Evolutionary conservation across 2,113 vertebrate species (phyloP).

Genomic region (Chloroceryle aenea): DNA sequence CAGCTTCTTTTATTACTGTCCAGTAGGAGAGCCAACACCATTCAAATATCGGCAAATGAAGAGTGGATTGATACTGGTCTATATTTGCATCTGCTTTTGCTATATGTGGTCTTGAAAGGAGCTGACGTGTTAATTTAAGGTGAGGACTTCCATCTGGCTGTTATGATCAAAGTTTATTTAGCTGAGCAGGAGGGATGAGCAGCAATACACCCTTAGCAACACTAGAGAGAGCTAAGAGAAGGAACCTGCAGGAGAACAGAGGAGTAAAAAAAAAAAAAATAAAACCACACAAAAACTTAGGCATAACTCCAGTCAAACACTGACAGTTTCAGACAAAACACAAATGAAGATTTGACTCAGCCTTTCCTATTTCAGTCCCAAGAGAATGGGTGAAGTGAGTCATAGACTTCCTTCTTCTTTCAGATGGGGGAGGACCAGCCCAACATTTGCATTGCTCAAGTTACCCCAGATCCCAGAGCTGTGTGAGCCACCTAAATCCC

Average conservation of each 20-base stretch:
- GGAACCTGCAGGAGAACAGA: background rate
- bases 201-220: background rate
- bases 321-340: background rate
- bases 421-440: background rate
- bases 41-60: background rate
- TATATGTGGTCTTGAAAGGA: background rate
- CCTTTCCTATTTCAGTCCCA: background rate
- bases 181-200: background rate
- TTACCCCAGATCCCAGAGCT: background rate
- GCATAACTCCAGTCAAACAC: background rate
- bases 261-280: background rate
- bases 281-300: background rate
- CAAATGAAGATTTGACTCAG: background rate
- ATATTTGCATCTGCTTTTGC: background rate
- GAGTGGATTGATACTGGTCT: background rate
- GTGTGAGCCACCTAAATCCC: background rate
- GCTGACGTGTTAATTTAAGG: background rate
- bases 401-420: background rate
- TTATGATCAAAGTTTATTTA: background rate
- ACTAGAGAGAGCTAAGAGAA: background rate
- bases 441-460: background rate
- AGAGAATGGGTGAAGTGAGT: background rate
- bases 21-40: background rate
- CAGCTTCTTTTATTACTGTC: conserved; percentile 10
- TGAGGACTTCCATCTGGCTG: background rate